Conservation (phyloP, 2,113 vertebrate genomes). For the Nerophis lumbriciformis region DNA sequence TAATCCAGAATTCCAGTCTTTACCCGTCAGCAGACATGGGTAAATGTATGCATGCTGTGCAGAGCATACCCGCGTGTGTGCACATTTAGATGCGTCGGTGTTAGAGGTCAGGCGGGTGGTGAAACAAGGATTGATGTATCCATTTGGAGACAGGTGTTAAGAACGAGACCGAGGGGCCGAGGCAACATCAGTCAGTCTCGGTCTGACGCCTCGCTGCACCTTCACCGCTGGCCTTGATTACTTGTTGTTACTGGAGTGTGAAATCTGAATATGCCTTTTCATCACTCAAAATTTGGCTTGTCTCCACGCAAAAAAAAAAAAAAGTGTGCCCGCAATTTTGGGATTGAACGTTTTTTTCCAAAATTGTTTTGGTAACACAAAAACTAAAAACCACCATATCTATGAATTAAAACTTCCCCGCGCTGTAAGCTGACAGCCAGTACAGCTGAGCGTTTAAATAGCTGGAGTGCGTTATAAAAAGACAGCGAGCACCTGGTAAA, state of each 20-base stretch:
- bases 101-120: slow-evolving; percentile 61
- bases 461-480: slow-evolving; percentile 72
- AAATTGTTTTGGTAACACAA: slow-evolving; percentile 15
- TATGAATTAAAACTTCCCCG: slow-evolving; percentile 36
- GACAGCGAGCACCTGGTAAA: slow-evolving; percentile 68
- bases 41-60: slow-evolving; percentile 20
- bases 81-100: slow-evolving; percentile 35
- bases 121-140: slow-evolving; percentile 77
- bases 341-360: slow-evolving; percentile 5
- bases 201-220: slow-evolving; percentile 54
- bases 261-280: slow-evolving; percentile 73
- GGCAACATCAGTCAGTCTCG: slow-evolving; percentile 50
- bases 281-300: slow-evolving; percentile 62
- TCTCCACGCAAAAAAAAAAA: slow-evolving; percentile 31
- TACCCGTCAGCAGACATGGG: slow-evolving; percentile 35
- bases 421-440: slow-evolving; percentile 50
- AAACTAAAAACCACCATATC: slow-evolving; percentile 6
- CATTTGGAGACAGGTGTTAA: slow-evolving; percentile 70
- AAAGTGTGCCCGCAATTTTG: slow-evolving; percentile 5
- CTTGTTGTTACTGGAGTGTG: slow-evolving; percentile 72
- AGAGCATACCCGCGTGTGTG: slow-evolving; percentile 12
- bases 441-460: slow-evolving; percentile 62
- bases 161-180: slow-evolving; percentile 59
- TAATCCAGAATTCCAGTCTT: slow-evolving; percentile 30
- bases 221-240: slow-evolving; percentile 62